phyloP scores from a whole-genome alignment of 2,113 vertebrate genomes.

The Antennarius striatus region DNA sequence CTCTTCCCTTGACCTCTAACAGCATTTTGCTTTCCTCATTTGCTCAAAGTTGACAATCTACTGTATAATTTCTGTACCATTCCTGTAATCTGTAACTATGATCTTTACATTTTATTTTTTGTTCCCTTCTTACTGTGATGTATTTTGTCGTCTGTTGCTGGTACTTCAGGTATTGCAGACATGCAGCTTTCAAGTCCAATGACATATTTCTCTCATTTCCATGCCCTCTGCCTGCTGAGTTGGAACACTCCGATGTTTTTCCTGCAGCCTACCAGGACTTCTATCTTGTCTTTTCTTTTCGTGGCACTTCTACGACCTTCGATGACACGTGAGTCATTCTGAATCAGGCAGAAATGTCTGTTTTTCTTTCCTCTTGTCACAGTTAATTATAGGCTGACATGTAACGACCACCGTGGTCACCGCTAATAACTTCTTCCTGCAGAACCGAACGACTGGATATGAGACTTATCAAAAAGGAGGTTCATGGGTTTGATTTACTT shows the following conservation, averaged over 20 bases:
- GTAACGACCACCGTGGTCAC: constrained; percentile 17
- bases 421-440: constrained; percentile 11
- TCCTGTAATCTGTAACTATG: too few relatives aligned
- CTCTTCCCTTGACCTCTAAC: too few relatives aligned
- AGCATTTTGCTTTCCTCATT: too few relatives aligned
- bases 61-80: too few relatives aligned
- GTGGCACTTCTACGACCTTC: too few relatives aligned
- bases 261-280: neutral
- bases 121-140: too few relatives aligned
- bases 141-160: too few relatives aligned
- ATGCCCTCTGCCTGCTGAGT: neutral
- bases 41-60: too few relatives aligned
- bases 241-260: neutral
- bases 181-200: too few relatives aligned
- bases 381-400: constrained; percentile 52
- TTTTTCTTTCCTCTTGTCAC: constrained; percentile 10
- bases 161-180: too few relatives aligned
- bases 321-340: neutral
- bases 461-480: constrained; percentile 21
- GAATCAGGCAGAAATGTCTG: neutral
- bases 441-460: constrained; percentile 28
- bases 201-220: too few relatives aligned
- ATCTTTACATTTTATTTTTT: too few relatives aligned
- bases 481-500: constrained; percentile 37
- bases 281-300: neutral